Base-by-base conservation (phyloP, 2,888 invertebrate species). In the Cheilosia scutellata region DNA sequence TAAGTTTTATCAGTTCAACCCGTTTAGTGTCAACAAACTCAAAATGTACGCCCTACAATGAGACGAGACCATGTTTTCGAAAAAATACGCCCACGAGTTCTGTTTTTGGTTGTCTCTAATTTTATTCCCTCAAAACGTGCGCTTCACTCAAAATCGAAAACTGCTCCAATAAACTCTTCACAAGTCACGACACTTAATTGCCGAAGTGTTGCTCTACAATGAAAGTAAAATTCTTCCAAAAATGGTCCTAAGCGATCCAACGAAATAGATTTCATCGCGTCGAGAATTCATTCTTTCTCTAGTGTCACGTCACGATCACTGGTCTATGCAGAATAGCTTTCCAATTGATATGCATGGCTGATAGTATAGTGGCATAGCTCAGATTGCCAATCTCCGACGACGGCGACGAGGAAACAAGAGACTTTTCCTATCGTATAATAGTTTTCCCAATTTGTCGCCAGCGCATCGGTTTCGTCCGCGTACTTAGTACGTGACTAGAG, bases 331-430 rank as follows among this genome's bases (percentile, higher is more conserved):
- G 68, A 70, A 58, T 75, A 20, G 29, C 63, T 71, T 75, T 27
- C 60, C 76, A 82, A 86, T 86, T 76, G 53, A 76, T 86, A 86
- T 86, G 82, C 84, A 66, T 13, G 80, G 11, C 51, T 37, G 65
- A 58, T 71, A 71, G 51, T 49, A 29, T 9, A 33, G 9, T 33
- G 9, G 7, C 27, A 13, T 57, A 55, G 63, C 33, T 57, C 42
- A 70, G 58, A 62, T 57, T 53, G 37, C 57, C 29, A 65, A 40
- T 53, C 27, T 13, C 11, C 51, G 60, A 16, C 49, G 60, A 31
- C 60, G 62, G 20, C 71, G 57, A 71, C 70, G 55, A 82, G 76
- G 71, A 62, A 76, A 75, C 80, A 16, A 57, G 71, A 58, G 57
- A 70, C 58, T 29, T 29, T 29, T 1, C 42, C 37, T 6, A 16